These are phyloP conservation scores for roundworm (Caenorhabditis elegans) DNA, from an alignment of 1,140 invertebrate species.

Conservation along the genomic window WBcel235 BX284605.5:19514501-19515000, in stretches of 20 bases:
- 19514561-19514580: not conserved
- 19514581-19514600: not conserved
- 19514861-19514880: slow-evolving; percentile 46
- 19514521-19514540: slow-evolving; percentile 41
- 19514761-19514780: slow-evolving; percentile 61
- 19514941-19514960: slow-evolving; percentile 44
- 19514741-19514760: slow-evolving; percentile 58
- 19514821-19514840: no score
- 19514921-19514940: slow-evolving; percentile 54
- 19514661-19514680: slow-evolving; percentile 50
- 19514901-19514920: slow-evolving; percentile 45
- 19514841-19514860: slow-evolving; percentile 9
- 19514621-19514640: slow-evolving; percentile 60
- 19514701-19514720: slow-evolving; percentile 53
- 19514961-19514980: slow-evolving; percentile 53
- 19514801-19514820: not conserved
- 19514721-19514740: slow-evolving; percentile 64
- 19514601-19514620: not conserved
- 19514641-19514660: slow-evolving; percentile 51
- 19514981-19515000: slow-evolving; percentile 59
- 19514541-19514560: not conserved
- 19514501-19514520: slow-evolving; percentile 59
- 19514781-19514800: no score
- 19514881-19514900: slow-evolving; percentile 53
- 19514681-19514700: slow-evolving; percentile 53